phyloP scores from a whole-genome alignment of 2,797 vertebrate genomes.

The Pipistrellus nathusii region DNA sequence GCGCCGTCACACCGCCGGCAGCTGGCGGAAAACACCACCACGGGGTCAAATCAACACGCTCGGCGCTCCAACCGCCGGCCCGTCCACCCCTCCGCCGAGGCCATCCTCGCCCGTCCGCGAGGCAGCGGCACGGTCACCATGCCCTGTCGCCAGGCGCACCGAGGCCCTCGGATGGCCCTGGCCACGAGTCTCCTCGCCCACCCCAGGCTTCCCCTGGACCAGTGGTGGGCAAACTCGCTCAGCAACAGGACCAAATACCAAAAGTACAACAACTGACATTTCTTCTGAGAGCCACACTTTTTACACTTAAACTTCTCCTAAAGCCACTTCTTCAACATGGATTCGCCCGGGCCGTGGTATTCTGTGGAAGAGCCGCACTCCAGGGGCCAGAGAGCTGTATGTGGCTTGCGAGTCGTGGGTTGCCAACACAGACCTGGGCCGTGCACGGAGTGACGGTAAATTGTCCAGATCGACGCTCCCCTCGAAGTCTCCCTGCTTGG shows the following conservation, averaged over 20 bases:
- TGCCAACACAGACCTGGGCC: not conserved
- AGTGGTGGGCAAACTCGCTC: too few species aligned
- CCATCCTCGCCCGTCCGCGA: not conserved
- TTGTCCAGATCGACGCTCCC: constrained; percentile 82
- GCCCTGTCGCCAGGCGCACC: fast-evolving
- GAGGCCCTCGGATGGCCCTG: constrained; percentile 27
- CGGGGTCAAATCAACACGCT: constrained; percentile 66
- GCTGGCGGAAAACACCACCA: constrained; percentile 67
- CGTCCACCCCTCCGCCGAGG: not conserved
- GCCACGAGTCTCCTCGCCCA: constrained; percentile 72
- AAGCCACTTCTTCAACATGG: too few species aligned
- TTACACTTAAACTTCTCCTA: too few species aligned
- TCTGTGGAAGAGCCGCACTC: too few species aligned
- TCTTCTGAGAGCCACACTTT: too few species aligned
- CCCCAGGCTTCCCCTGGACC: constrained; percentile 62
- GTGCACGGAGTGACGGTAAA: constrained; percentile 83
- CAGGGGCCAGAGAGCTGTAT: too few species aligned
- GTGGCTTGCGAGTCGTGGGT: too few species aligned
- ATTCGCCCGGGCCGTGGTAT: too few species aligned
- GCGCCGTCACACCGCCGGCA: too few species aligned
- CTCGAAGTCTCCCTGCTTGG: constrained; percentile 85
- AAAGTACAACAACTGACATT: too few species aligned
- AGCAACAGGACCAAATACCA: too few species aligned
- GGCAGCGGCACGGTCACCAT: fast-evolving
- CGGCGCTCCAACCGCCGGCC: constrained; percentile 59